Evolutionary conservation across 1,140 invertebrate genomes (phyloP), one percentile per base, ranked within the genome.

Genomic region (Trachelipus rathkii): DNA sequence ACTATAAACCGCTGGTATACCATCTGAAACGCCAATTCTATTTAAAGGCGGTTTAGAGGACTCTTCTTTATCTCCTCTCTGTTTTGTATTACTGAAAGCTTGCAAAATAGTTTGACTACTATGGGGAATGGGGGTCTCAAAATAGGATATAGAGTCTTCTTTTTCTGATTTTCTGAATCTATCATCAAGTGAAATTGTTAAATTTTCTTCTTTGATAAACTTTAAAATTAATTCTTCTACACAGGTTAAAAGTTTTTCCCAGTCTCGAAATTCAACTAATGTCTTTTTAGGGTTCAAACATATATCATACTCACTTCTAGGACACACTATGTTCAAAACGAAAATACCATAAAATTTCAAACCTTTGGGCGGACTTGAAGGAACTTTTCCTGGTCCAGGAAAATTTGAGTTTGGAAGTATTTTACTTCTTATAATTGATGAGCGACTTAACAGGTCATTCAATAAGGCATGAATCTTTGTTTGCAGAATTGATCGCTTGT

Each of bases 241-340:
- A 68, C 87, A 85, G 72, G 84, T 83, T 13, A 85, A 83, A n/a
- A 91, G 82, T 70, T 83, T 77, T 45, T 86, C 83, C 87, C 88
- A 89, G 74, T 89, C 85, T 83, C 86, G 87, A 82, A 91, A 91
- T 84, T 90, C 88, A 19, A 90, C 84, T 33, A 86, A 77, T 69
- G 85, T 87, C 82, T 89, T 87, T 21, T 84, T 84, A 33, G 86
- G 84, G 76, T 87, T 86, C 79, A 86, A 84, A 66, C 83, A 85
- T 3, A 89, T 85, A 79, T 90, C 88, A 84, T 89, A 89, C 78
- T 87, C 87, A 76, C 82, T 84, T 72, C 85, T 83, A 11, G 89
- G 87, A 81, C 89, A 90, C 75, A 84, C 84, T 75, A 91, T 85
- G 82, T 89, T 88, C 23, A 91, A 73, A 72, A 90, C 84, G 85